Conservation (phyloP, 2,888 invertebrate genomes). For the Cetonia aurata region DNA sequence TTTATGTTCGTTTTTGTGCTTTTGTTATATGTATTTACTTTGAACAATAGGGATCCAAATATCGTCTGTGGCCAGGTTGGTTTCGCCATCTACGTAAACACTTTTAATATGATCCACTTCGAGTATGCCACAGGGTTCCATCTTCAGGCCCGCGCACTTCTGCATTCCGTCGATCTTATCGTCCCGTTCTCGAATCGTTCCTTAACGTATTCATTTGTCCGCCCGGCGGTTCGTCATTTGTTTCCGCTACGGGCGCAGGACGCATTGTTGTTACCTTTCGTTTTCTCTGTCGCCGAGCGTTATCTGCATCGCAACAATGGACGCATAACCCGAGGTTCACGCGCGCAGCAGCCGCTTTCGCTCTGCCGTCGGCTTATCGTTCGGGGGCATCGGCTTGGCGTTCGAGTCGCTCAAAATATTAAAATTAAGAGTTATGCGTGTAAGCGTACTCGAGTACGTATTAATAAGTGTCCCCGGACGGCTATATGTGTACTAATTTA, state of each 20-base stretch:
- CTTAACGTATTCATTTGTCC: conserved; percentile 5
- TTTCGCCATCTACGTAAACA: no score
- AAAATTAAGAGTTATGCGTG: conserved; percentile 23
- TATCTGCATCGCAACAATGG: conserved; percentile 63
- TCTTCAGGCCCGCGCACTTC: no score
- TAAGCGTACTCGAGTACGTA: background rate
- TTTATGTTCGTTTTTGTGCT: no score
- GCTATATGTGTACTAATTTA: conserved; percentile 3
- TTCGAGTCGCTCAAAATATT: conserved; percentile 27
- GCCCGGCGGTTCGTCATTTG: conserved; percentile 11
- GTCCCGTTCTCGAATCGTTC: no score
- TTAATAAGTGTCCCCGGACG: background rate
- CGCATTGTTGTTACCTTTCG: conserved; percentile 13
- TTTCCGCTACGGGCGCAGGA: conserved; percentile 4
- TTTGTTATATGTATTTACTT: no score
- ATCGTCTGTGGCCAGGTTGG: no score
- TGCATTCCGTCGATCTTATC: no score
- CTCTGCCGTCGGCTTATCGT: conserved; percentile 25
- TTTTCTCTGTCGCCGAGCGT: conserved; percentile 46
- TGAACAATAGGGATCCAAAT: no score
- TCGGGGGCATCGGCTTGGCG: conserved; percentile 17
- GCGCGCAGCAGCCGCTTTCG: conserved; percentile 43
- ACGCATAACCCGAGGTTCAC: conserved; percentile 44
- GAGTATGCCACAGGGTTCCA: no score
- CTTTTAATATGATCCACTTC: no score